Evolutionary conservation across 2,113 vertebrate genomes (phyloP), one percentile per base, ranked within the genome.

Genomic region (Platichthys stellatus): DNA sequence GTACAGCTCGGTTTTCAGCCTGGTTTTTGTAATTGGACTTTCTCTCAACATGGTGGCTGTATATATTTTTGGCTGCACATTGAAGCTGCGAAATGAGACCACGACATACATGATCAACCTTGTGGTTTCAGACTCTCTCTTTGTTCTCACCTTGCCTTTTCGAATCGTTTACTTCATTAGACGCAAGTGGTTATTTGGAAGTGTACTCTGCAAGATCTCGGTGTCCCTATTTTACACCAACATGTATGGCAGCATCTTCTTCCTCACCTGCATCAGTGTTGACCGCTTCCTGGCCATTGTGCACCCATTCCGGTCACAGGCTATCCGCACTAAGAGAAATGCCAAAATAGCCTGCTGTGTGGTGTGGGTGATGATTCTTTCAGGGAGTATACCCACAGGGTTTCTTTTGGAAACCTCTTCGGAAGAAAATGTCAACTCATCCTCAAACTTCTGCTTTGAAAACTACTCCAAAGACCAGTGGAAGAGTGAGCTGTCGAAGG

Each of bases 81-180:
- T 99, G 57, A 98, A 98, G 92, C 69, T 97, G 69, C 83, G 93
- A 59, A 99, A 99, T 0, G 98, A 99, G 92, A 99, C 98, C 3
- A 99, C 97, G 0, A 99, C 97, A 0, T 99, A 98, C 88, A 99
- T 99, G 98, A 96, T 99, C 35, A 99, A 99, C 66, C 94, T 99
- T 2, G 95, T 97, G 2, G 95, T 97, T 73, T 99, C 98, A 0
- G 98, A 99, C 88, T 94, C 96, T 61, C 94, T 99, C 23, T 99
- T 99, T 0, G 97, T 99, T n/a, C 95, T 98, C 72, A 99, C 97
- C 0, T 89, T 99, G 71, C 98, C 98, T 61, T 96, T 99, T 91
- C 93, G 98, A 76, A 96, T 98, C 59, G 96, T 96, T 76, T 99
- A 98, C 90, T 99, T 98, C 68, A 82, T 95, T 2, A 93, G 90